Evolutionary conservation across 2,888 invertebrate genomes (phyloP).

Genomic region (Pollenia angustigena): DNA sequence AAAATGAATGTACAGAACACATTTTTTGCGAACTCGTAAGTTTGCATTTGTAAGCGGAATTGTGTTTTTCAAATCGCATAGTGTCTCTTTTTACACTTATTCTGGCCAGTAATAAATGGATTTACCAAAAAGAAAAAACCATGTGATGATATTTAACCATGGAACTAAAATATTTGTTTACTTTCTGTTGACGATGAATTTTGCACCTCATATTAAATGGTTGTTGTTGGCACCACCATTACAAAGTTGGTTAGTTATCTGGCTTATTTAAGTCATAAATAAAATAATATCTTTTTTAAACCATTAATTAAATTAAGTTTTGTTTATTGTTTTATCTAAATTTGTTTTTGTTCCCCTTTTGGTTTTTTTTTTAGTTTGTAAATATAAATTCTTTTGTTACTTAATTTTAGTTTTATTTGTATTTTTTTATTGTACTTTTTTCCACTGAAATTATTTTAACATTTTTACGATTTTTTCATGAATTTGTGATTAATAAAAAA

Average conservation of each 20-base stretch:
- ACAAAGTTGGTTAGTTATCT: slow-evolving; percentile 4
- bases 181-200: background rate
- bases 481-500: slow-evolving; percentile 62
- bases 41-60: background rate
- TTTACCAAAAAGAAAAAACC: background rate
- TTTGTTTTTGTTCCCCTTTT: slow-evolving; percentile 7
- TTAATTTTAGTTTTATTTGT: slow-evolving; percentile 5
- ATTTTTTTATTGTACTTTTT: background rate
- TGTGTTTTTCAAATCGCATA: background rate
- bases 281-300: slow-evolving; percentile 2
- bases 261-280: slow-evolving; percentile 21
- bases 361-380: background rate
- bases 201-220: slow-evolving; percentile 31
- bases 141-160: slow-evolving; percentile 35
- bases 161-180: background rate
- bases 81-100: background rate
- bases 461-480: slow-evolving; percentile 26
- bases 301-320: slow-evolving; percentile 6
- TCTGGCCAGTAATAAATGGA: slow-evolving; percentile 8
- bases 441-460: slow-evolving; percentile 7
- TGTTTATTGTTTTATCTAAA: slow-evolving; percentile 19
- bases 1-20: background rate
- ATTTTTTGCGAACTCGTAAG: background rate
- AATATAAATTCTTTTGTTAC: slow-evolving; percentile 22
- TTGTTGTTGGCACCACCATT: slow-evolving; percentile 9